These are phyloP conservation scores for Ectemnius cavifrons DNA, from an alignment of 2,888 invertebrate genomes.

Conservation along the genomic window DNA sequence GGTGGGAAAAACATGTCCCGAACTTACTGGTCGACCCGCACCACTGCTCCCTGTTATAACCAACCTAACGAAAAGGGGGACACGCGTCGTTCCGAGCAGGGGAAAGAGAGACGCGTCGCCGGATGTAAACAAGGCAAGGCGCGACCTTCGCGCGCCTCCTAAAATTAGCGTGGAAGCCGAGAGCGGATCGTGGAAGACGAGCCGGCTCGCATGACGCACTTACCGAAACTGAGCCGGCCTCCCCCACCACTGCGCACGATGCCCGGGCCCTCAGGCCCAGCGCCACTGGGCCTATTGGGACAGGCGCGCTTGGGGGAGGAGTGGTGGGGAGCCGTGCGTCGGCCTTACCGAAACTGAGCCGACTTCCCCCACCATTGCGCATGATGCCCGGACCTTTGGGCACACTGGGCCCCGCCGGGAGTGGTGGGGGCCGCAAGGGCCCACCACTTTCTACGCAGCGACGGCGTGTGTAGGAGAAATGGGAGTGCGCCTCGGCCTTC, in stretches of 20 bases:
- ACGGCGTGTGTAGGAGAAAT: constrained; percentile 22
- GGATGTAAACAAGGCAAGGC: no score
- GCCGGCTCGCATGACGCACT: constrained; percentile 64
- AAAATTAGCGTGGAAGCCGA: constrained; percentile 12
- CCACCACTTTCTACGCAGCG: constrained; percentile 69
- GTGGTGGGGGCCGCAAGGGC: constrained; percentile 41
- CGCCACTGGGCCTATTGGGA: neutral
- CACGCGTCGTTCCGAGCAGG: no score
- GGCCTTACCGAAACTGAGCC: constrained; percentile 55
- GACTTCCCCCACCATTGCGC: constrained; percentile 51
- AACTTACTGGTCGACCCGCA: no score
- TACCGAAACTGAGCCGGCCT: constrained; percentile 67
- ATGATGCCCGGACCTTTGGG: constrained; percentile 34
- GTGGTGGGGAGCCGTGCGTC: constrained; percentile 28
- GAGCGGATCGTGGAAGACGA: constrained; percentile 13
- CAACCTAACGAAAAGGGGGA: no score
- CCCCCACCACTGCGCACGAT: constrained; percentile 47
- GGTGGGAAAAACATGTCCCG: no score
- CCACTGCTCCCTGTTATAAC: no score
- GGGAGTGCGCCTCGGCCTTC: neutral
- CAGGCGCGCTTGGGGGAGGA: neutral
- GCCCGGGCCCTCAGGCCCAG: constrained; percentile 37
- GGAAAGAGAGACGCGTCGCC: no score
- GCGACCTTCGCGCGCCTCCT: neutral
- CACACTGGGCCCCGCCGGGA: constrained; percentile 15